A percentile compares a stretch with the other conserved stretches of the same genome.
These are phyloP conservation scores for Pheosia tremula DNA, from an alignment of 2,888 invertebrate species.

Conservation along the genomic window DNA sequence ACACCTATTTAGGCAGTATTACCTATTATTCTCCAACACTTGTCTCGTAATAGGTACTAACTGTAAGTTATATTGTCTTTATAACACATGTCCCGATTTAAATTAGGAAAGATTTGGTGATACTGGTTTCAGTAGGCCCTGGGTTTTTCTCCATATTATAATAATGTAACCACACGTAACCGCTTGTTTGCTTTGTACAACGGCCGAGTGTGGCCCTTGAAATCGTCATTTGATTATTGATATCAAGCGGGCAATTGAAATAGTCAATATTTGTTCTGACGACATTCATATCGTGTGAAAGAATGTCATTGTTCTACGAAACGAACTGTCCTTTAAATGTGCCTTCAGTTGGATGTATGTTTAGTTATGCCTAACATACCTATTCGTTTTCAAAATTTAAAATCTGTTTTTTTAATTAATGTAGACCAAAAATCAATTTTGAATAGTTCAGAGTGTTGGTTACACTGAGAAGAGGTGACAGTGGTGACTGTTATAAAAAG, in stretches of 20 bases:
- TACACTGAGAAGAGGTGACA: too few species aligned
- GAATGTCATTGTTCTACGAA: conserved; percentile 55
- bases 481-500: too few species aligned
- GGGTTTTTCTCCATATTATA: conserved; percentile 43
- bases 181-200: conserved; percentile 63
- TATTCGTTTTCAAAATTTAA: too few species aligned
- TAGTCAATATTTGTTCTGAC: conserved; percentile 63
- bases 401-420: too few species aligned
- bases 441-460: too few species aligned
- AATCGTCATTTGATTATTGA: conserved; percentile 65
- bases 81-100: not conserved
- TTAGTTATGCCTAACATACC: not conserved
- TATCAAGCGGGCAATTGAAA: conserved; percentile 50
- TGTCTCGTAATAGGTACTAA: too few species aligned
- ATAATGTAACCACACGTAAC: conserved; percentile 50
- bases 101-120: conserved; percentile 18
- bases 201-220: conserved; percentile 65
- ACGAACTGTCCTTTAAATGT: conserved; percentile 23
- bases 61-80: too few species aligned
- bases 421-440: too few species aligned
- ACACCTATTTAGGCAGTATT: too few species aligned
- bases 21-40: too few species aligned
- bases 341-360: conserved; percentile 2
- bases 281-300: conserved; percentile 56
- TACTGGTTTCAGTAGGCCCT: conserved; percentile 44